Conservation (phyloP, 2,113 vertebrate species). For the Typhlomys cinereus region DNA sequence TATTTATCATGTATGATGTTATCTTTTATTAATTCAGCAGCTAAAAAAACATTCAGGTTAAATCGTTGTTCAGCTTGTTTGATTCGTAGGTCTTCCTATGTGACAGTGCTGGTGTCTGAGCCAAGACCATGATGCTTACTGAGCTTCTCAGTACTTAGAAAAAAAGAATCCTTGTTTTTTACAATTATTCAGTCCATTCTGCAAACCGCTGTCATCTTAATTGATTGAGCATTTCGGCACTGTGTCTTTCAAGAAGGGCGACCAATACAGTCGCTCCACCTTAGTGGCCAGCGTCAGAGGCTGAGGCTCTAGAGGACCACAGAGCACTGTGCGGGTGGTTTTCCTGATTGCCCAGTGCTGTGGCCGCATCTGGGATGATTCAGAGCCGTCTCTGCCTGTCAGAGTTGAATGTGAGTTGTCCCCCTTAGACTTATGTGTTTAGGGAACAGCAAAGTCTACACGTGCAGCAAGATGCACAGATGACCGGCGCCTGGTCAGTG, state of each 20-base stretch:
- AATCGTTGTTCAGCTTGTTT: conserved; percentile 57
- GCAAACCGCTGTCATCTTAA: conserved; percentile 36
- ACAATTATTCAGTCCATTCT: conserved; percentile 15
- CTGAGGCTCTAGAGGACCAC: conserved; percentile 12
- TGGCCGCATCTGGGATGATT: conserved; percentile 5
- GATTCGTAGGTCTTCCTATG: conserved; percentile 45
- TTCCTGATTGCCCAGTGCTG: conserved; percentile 1
- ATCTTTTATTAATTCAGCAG: conserved; percentile 71
- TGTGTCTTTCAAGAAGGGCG: background rate
- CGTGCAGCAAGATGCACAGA: background rate
- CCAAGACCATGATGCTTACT: background rate
- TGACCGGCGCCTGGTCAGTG: background rate
- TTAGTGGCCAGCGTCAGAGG: conserved; percentile 23
- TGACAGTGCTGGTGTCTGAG: conserved; percentile 22
- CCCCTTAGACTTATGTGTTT: background rate
- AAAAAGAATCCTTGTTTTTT: background rate
- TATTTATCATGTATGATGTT: conserved; percentile 72
- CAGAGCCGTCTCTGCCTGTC: background rate
- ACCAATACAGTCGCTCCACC: background rate
- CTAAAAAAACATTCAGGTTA: conserved; percentile 71
- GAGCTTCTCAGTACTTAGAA: background rate
- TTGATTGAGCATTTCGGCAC: background rate
- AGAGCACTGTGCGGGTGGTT: conserved; percentile 22
- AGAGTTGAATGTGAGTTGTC: background rate
- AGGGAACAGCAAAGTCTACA: background rate